A percentile compares a stretch with the other conserved stretches of the same genome.
These are phyloP conservation scores for Euglossa dilemma DNA, from an alignment of 1,140 invertebrate species.

Conservation along the genomic window DNA sequence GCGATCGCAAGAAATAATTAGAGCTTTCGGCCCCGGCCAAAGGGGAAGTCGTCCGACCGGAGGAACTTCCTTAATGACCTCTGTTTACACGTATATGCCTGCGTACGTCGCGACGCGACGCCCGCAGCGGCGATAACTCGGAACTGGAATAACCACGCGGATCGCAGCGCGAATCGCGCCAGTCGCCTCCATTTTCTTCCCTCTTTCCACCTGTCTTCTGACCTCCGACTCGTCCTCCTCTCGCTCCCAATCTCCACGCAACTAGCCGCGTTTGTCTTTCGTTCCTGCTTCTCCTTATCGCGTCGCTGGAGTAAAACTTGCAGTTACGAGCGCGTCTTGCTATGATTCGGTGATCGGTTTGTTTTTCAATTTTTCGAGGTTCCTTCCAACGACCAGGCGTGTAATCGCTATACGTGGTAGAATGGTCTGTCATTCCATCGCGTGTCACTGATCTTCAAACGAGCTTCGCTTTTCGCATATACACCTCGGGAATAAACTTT, in stretches of 20 bases:
- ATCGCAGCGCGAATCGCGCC: conserved; percentile 43
- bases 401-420: no score
- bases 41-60: conserved; percentile 43
- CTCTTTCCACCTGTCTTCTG: not conserved
- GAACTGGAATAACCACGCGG: conserved; percentile 35
- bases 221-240: not conserved
- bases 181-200: conserved; percentile 32
- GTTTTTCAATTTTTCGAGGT: no score
- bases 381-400: no score
- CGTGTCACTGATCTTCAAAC: no score
- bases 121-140: conserved; percentile 23
- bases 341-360: no score
- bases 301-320: no score
- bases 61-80: conserved; percentile 64
- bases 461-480: no score
- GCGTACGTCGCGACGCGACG: not conserved
- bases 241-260: not conserved
- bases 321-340: no score
- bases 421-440: no score
- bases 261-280: not conserved
- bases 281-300: not conserved
- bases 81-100: conserved; percentile 48
- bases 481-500: no score
- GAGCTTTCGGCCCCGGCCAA: conserved; percentile 59
- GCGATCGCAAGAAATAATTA: conserved; percentile 67